Evolutionary conservation across 2,888 invertebrate species (phyloP), one percentile per base, ranked within the genome.

Genomic region (Euplagia quadripunctaria): DNA sequence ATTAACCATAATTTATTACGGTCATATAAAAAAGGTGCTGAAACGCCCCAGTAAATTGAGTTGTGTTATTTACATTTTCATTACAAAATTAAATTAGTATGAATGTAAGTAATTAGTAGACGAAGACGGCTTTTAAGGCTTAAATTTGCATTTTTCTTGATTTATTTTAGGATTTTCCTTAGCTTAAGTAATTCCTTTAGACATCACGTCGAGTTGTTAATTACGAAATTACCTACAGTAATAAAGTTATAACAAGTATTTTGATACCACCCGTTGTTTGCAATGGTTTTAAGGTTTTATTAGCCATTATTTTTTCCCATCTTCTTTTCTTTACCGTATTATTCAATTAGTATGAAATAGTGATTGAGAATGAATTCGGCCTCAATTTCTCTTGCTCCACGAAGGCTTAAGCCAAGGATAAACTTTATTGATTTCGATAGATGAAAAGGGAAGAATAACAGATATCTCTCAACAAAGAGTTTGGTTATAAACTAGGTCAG

Each of bases 1-100:
- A 87, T 88, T 83, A 88, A 84, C 77, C 80, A 74, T 83, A 79
- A 87, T 88, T 86, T 86, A 87, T 88, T 81, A 83, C 79, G 83
- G 82, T 80, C 81, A 85, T 80, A 83, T 80, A 85, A 86, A 86
- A 83, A 86, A 87, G 85, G 86, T 82, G 85, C 73, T 79, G 78
- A 82, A 85, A 79, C 51, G 73, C 75, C 75, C 63, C 65, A 63
- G 79, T 79, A 79, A 78, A 82, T 77, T 74, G 79, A 81, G 76
- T 68, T 75, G 68, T 79, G 76, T 81, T 83, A 80, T 78, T 83
- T 78, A 83, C 78, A 78, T 79, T 85, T 78, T 81, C 81, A 83
- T 85, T 83, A 77, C 63, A 71, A 78, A 81, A 83, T 83, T 83
- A 79, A 82, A 85, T 85, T 74, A 68, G 74, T 80, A 71, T 73